A percentile compares a stretch with the other conserved stretches of the same genome.
phyloP scores from a whole-genome alignment of 2,797 vertebrate species.

The Enteromius paludinosus region DNA sequence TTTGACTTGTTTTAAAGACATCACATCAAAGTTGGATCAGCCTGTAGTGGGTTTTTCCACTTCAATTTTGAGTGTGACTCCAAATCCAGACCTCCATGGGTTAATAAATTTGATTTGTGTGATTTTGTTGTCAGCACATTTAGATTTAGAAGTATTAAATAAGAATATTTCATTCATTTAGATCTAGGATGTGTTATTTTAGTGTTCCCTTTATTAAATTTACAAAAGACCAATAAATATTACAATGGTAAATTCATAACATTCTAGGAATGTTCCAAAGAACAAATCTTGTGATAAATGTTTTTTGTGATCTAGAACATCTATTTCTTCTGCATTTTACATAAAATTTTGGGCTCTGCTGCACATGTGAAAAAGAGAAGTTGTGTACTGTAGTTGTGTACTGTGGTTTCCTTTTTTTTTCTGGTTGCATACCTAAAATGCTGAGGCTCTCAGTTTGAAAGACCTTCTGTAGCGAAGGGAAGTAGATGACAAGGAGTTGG shows the following conservation, averaged over 20 bases:
- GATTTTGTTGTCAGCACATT: too few species aligned
- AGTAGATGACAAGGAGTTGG: constrained; percentile 95
- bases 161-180: too few species aligned
- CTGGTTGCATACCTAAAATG: constrained; percentile 82
- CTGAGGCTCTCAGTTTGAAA: constrained; percentile 97
- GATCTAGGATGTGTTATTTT: too few species aligned
- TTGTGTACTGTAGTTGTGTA: too few species aligned
- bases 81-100: too few species aligned
- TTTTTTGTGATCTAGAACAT: background rate
- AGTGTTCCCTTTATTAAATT: background rate
- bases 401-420: background rate
- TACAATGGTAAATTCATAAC: background rate
- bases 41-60: too few species aligned
- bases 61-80: too few species aligned
- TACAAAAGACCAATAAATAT: background rate
- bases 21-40: too few species aligned
- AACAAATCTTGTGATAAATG: background rate
- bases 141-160: too few species aligned
- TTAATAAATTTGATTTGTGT: too few species aligned
- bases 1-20: too few species aligned
- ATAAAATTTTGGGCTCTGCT: too few species aligned
- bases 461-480: constrained; percentile 93
- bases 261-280: background rate
- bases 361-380: background rate
- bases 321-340: background rate